A percentile compares a stretch with the other conserved stretches of the same genome.
Evolutionary conservation across 2,888 invertebrate species (phyloP).

Genomic region (Toxonevra muliebris): DNA sequence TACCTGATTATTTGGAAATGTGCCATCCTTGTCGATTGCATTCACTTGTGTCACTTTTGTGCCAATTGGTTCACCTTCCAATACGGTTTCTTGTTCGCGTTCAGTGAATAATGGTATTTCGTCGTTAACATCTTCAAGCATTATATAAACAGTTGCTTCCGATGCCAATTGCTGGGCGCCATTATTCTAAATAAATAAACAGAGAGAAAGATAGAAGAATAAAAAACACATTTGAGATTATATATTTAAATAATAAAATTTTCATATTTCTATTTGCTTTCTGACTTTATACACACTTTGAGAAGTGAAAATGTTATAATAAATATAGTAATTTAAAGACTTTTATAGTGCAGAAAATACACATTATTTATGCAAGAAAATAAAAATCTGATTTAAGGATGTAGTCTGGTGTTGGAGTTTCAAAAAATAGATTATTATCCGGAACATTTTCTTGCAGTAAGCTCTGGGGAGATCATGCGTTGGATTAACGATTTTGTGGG

Average conservation of each 20-base stretch:
- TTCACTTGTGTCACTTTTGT: conserved; percentile 96
- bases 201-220: conserved; percentile 8
- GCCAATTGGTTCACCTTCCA: conserved; percentile 94
- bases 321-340: no score
- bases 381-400: no score
- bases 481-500: no score
- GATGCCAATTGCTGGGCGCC: conserved; percentile 95
- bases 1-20: conserved; percentile 93
- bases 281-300: no score
- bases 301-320: conserved; percentile 15
- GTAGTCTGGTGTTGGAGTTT: no score
- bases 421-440: no score
- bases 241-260: background rate
- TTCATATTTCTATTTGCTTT: background rate
- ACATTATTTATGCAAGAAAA: no score
- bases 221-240: conserved; percentile 10
- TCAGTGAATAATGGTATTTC: conserved; percentile 96
- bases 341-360: no score
- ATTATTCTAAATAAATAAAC: conserved; percentile 81
- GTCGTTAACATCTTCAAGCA: conserved; percentile 95
- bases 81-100: conserved; percentile 92
- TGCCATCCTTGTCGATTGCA: conserved; percentile 95
- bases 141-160: conserved; percentile 92
- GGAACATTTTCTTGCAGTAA: no score
- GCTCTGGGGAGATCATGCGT: no score